Conservation (phyloP, 1,140 invertebrate species). For the Psix sp. region DNA sequence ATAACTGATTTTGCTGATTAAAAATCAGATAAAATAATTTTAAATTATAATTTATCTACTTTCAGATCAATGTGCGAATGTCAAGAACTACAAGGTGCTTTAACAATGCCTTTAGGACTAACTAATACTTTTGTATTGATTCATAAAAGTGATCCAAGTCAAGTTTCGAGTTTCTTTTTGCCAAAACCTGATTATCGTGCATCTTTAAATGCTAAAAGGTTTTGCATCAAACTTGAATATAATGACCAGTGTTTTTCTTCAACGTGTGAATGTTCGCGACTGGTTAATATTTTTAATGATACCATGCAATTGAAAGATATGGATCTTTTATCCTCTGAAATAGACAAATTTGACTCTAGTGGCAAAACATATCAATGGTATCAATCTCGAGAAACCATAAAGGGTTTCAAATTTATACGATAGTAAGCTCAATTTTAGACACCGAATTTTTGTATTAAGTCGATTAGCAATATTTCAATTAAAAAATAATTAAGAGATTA, state of each 20-base stretch:
- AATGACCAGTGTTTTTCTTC: conserved; percentile 47
- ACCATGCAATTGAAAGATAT: conserved; percentile 26
- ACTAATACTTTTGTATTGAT: conserved; percentile 73
- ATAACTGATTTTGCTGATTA: too few species aligned
- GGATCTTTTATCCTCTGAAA: conserved; percentile 24
- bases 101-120: conserved; percentile 63
- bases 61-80: conserved; percentile 68
- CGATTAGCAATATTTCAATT: conserved; percentile 1
- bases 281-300: conserved; percentile 67
- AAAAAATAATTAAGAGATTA: background rate
- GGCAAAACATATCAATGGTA: conserved; percentile 68
- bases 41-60: conserved; percentile 17
- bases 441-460: conserved; percentile 11
- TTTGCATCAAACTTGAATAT: conserved; percentile 66
- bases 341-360: conserved; percentile 24
- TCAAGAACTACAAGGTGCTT: conserved; percentile 70
- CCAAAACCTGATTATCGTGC: conserved; percentile 69
- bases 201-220: conserved; percentile 49
- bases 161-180: conserved; percentile 69
- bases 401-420: conserved; percentile 69
- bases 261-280: conserved; percentile 63
- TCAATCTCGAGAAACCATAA: conserved; percentile 71
- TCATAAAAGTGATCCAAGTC: conserved; percentile 67
- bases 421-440: conserved; percentile 1
- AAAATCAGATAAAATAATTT: too few species aligned